These are phyloP conservation scores for Zygothrica quintamaculata DNA, from an alignment of 2,888 invertebrate genomes.

Conservation along the genomic window DNA sequence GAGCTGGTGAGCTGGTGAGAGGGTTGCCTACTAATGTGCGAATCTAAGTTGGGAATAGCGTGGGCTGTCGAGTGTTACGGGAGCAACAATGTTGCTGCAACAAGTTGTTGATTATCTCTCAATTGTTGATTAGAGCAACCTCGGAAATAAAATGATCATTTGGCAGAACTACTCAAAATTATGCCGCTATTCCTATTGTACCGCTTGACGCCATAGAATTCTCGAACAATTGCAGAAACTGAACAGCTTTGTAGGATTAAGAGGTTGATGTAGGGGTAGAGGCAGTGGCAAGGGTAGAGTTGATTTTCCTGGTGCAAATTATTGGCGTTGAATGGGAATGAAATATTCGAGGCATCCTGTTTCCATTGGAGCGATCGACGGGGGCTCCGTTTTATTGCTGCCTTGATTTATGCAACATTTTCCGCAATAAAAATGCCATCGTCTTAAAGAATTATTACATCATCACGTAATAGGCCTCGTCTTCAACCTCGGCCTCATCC, in stretches of 20 bases:
- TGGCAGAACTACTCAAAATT: constrained; percentile 51
- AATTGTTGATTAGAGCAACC: constrained; percentile 51
- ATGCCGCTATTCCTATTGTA: constrained; percentile 58
- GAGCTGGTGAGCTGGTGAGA: constrained; percentile 39
- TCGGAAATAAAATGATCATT: constrained; percentile 55
- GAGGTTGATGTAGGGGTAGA: no score
- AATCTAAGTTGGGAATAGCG: constrained; percentile 51
- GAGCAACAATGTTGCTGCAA: constrained; percentile 55
- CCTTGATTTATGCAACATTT: constrained; percentile 80
- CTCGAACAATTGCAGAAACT: constrained; percentile 18
- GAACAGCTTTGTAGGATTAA: constrained; percentile 35
- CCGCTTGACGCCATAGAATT: constrained; percentile 62
- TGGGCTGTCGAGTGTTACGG: constrained; percentile 49
- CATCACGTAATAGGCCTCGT: constrained; percentile 74
- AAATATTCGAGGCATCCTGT: constrained; percentile 65
- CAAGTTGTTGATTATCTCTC: constrained; percentile 61
- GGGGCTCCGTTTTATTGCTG: constrained; percentile 71
- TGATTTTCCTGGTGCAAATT: constrained; percentile 63
- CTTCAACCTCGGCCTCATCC: constrained; percentile 34
- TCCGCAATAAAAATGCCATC: constrained; percentile 77
- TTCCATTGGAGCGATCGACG: constrained; percentile 53
- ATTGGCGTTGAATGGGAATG: constrained; percentile 59
- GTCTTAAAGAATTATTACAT: constrained; percentile 77
- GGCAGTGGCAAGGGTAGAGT: constrained; percentile 18
- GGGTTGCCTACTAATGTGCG: constrained; percentile 64